phyloP scores from a whole-genome alignment of 2,888 invertebrate species.

The Phania funesta region DNA sequence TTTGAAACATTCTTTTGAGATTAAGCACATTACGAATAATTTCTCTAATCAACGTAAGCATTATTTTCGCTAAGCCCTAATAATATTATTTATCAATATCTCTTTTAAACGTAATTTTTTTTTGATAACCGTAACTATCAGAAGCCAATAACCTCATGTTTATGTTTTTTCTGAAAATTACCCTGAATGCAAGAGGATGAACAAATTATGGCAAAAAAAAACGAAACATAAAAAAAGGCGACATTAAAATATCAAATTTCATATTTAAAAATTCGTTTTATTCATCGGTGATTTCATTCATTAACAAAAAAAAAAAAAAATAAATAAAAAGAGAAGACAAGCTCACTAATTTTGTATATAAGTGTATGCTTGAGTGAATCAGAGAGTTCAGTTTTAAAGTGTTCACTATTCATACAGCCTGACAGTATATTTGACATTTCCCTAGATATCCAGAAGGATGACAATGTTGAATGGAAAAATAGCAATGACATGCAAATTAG shows the following conservation, averaged over 20 bases:
- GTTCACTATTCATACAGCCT: not conserved
- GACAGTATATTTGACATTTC: not conserved
- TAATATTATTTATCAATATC: not conserved
- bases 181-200: conserved; percentile 20
- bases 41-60: not conserved
- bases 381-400: conserved; percentile 10
- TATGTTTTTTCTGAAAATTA: conserved; percentile 40
- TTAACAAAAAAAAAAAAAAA: not conserved
- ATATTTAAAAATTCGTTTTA: conserved; percentile 34
- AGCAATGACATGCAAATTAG: conserved; percentile 37
- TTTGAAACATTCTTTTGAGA: not conserved
- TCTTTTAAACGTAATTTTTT: not conserved
- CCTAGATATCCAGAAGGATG: conserved; percentile 13
- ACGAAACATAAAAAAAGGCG: conserved; percentile 3
- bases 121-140: conserved; percentile 32
- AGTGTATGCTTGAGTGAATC: not conserved
- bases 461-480: conserved; percentile 22
- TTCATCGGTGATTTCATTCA: conserved; percentile 31
- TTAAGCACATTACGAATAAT: not conserved
- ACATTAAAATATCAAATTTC: conserved; percentile 64
- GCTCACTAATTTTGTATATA: not conserved
- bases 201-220: not conserved
- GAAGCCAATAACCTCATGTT: conserved; percentile 48
- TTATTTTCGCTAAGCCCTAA: not conserved
- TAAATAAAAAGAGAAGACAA: not conserved